Evolutionary conservation across 2,888 invertebrate species (phyloP).

Genomic region (Suillia variegata): DNA sequence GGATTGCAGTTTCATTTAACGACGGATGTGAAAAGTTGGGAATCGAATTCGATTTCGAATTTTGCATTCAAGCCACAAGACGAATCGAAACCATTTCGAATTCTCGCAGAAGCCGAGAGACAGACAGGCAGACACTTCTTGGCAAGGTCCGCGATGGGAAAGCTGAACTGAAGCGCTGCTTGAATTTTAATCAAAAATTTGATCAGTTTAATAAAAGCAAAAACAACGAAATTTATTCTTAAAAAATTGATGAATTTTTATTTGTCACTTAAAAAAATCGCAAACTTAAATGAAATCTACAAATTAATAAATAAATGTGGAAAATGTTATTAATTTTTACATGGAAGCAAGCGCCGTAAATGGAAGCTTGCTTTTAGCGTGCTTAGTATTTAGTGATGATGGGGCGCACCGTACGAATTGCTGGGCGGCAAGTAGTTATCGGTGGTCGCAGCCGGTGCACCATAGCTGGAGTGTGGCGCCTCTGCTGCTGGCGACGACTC

Average conservation of each 20-base stretch:
- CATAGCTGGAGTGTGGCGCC: conserved; percentile 30
- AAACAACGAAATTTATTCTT: no score
- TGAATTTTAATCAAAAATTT: no score
- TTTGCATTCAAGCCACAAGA: no score
- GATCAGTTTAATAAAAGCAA: no score
- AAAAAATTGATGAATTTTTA: background rate
- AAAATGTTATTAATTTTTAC: conserved; percentile 10
- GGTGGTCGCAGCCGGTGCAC: conserved; percentile 35
- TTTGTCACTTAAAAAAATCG: background rate
- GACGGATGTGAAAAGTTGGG: no score
- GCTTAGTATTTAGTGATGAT: conserved; percentile 20
- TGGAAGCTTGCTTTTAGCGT: background rate
- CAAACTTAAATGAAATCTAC: background rate
- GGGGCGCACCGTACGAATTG: conserved; percentile 21
- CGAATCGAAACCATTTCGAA: no score
- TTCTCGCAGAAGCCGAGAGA: no score
- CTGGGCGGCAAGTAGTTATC: conserved; percentile 33
- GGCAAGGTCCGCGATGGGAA: no score
- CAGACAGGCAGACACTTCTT: no score
- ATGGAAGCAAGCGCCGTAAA: background rate
- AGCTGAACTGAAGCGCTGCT: no score
- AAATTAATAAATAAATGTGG: conserved; percentile 23
- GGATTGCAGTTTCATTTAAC: no score
- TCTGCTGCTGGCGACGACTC: conserved; percentile 41
- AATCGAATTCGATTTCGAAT: no score